Evolutionary conservation across 1,140 invertebrate species (phyloP).

Genomic region (Hylaeus volcanicus): DNA sequence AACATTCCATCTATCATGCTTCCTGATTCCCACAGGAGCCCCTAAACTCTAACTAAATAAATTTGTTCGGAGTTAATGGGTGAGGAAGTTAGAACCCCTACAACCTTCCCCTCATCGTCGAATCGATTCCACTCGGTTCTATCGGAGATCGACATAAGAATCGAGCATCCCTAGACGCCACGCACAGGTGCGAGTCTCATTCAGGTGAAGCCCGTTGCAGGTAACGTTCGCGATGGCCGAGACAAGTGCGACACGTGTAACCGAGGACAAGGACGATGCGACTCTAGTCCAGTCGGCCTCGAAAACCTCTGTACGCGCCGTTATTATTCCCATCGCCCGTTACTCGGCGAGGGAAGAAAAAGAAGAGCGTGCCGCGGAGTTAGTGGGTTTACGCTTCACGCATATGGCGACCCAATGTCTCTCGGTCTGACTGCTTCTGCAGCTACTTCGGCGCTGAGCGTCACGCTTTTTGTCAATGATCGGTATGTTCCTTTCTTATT

Average conservation of each 20-base stretch:
- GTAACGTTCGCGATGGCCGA: constrained; percentile 13
- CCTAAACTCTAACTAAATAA: too few relatives aligned
- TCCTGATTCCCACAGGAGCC: too few relatives aligned
- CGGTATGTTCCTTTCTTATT: not conserved
- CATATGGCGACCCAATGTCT: constrained; percentile 44
- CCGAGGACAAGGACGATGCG: constrained; percentile 43
- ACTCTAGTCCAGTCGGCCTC: constrained; percentile 67
- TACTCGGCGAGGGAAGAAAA: constrained; percentile 60
- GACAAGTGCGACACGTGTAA: constrained; percentile 48
- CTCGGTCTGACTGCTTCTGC: constrained; percentile 18
- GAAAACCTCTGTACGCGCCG: constrained; percentile 67
- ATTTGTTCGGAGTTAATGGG: too few relatives aligned
- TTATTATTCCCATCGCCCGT: constrained; percentile 69
- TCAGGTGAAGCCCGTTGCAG: not conserved
- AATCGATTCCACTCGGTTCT: too few relatives aligned
- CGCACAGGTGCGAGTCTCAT: constrained; percentile 40
- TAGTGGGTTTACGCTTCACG: constrained; percentile 49
- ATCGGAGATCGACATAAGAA: too few relatives aligned
- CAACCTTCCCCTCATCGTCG: too few relatives aligned
- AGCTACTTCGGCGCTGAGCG: constrained; percentile 2
- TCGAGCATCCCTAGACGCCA: constrained; percentile 14
- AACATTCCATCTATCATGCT: too few relatives aligned
- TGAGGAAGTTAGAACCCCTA: too few relatives aligned
- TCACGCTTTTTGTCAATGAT: constrained; percentile 1
- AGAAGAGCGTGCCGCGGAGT: constrained; percentile 50